Base-by-base conservation (phyloP, 2,113 vertebrate genomes). In the Fregetta grallaria region DNA sequence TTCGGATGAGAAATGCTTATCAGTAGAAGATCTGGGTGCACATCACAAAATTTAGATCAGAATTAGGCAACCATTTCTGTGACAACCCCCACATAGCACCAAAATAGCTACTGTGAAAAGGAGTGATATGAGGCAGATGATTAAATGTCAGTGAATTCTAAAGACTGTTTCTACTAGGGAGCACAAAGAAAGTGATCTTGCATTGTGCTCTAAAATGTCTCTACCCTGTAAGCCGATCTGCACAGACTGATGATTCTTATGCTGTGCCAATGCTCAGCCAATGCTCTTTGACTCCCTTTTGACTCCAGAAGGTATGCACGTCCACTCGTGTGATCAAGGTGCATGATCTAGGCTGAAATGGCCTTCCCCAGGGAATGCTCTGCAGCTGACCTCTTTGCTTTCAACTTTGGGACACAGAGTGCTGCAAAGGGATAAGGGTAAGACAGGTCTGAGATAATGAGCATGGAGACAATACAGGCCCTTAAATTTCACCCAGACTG, bases 71-170 rank as follows among this genome's bases (percentile, higher is more conserved):
- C 84, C 86, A 97, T 66, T 91, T 82, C 92, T 94, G 84, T 92
- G 90, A 63, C 94, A 97, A 92, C 92, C 91, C 91, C 92, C 95
- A 97, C 96, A 88, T 3, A 85, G 87, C 55, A 91, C 95, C 66
- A 88, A 96, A 96, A 97, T 97, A 97, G 93, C 93, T 94, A 49
- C 87, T 91, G 87, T 91, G 89, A 95, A 96, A 97, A 97, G 94
- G 45, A 96, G 92, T 91, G 92, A 96, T 95, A 96, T 44, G 94
- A 96, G 91, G 96, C 93, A 96, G 92, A 96, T 96, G 97, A 97
- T 91, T 96, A 97, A 97, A 96, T 96, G 96, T 97, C 95, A 97
- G 87, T 76, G 92, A 86, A 94, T 97, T 97, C 94, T 94, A 92
- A 97, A 96, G 97, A 91, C 81, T 95, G 97, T 95, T 95, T 96